Evolutionary conservation across 1,140 invertebrate species (phyloP).

Genomic region (Hycleus phaleratus): DNA sequence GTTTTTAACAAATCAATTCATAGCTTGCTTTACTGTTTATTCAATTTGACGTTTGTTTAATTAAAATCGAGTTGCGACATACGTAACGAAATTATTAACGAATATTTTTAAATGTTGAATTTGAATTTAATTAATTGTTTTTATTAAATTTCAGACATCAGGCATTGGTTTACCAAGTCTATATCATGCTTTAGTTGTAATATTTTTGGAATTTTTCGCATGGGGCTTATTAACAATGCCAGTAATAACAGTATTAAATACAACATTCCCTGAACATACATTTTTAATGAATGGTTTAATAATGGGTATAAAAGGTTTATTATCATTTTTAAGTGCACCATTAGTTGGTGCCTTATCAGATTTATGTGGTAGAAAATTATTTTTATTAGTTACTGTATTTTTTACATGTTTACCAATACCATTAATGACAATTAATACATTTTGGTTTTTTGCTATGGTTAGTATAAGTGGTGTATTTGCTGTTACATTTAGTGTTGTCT

Average conservation of each 20-base stretch:
- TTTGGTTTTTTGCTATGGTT: slow-evolving; percentile 99
- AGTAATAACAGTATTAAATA: slow-evolving; percentile 93
- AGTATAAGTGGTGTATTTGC: slow-evolving; percentile 97
- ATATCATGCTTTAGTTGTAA: slow-evolving; percentile 96
- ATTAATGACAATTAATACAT: slow-evolving; percentile 97
- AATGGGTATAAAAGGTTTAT: slow-evolving; percentile 88
- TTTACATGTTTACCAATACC: slow-evolving; percentile 99
- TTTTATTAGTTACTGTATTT: slow-evolving; percentile 96
- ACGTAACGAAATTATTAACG: not conserved
- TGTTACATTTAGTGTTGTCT: slow-evolving; percentile 97
- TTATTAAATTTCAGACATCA: slow-evolving; percentile 56
- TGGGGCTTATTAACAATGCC: slow-evolving; percentile 98
- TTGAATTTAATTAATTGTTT: slow-evolving; percentile 7
- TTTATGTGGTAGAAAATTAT: slow-evolving; percentile 93
- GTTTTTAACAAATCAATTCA: not conserved
- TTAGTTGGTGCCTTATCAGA: slow-evolving; percentile 94
- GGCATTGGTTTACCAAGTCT: slow-evolving; percentile 90
- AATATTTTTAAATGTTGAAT: not conserved
- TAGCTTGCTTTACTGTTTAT: not conserved
- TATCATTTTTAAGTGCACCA: slow-evolving; percentile 93
- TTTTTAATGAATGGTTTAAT: slow-evolving; percentile 99
- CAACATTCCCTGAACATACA: slow-evolving; percentile 97
- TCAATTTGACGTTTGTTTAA: not conserved
- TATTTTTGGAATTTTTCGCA: slow-evolving; percentile 99
- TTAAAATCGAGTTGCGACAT: not conserved